Evolutionary conservation across 2,888 invertebrate genomes (phyloP).

Genomic region (Protophormia terraenovae): DNA sequence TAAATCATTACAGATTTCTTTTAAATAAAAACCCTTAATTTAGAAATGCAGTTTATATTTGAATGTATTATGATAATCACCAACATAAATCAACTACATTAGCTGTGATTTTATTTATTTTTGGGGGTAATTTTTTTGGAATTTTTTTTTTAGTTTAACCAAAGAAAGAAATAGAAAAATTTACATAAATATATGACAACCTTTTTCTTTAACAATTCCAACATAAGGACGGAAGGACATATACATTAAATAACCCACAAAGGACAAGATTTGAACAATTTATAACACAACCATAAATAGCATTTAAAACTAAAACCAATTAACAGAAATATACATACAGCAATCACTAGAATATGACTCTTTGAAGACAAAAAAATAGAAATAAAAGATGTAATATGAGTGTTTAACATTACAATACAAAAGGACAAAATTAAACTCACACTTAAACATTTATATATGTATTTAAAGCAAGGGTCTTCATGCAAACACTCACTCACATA

Average conservation of each 20-base stretch:
- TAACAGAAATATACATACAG: conserved; percentile 55
- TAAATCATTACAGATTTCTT: conserved; percentile 41
- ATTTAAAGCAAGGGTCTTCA: conserved; percentile 30
- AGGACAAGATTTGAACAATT: conserved; percentile 47
- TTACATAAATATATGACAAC: too few species aligned
- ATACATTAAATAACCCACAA: conserved; percentile 43
- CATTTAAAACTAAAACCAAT: conserved; percentile 66
- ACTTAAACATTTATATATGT: not conserved
- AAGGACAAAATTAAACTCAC: conserved; percentile 8
- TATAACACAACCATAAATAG: conserved; percentile 63
- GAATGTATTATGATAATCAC: conserved; percentile 40
- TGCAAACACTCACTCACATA: too few species aligned
- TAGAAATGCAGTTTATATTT: not conserved
- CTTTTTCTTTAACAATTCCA: too few species aligned
- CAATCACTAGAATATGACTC: conserved; percentile 40
- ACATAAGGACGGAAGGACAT: not conserved
- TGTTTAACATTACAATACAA: conserved; percentile 35
- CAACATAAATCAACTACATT: conserved; percentile 55
- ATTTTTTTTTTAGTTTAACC: conserved; percentile 7
- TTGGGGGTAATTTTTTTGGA: not conserved
- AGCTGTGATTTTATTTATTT: conserved; percentile 25
- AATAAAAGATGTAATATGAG: conserved; percentile 44
- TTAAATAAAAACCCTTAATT: conserved; percentile 25
- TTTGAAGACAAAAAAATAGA: conserved; percentile 9
- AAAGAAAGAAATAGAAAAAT: too few species aligned